Percentiles rank a stretch among this genome's conserved stretches.
Conservation (phyloP, 2,888 invertebrate species). For the Fissipunctia ypsillon region DNA sequence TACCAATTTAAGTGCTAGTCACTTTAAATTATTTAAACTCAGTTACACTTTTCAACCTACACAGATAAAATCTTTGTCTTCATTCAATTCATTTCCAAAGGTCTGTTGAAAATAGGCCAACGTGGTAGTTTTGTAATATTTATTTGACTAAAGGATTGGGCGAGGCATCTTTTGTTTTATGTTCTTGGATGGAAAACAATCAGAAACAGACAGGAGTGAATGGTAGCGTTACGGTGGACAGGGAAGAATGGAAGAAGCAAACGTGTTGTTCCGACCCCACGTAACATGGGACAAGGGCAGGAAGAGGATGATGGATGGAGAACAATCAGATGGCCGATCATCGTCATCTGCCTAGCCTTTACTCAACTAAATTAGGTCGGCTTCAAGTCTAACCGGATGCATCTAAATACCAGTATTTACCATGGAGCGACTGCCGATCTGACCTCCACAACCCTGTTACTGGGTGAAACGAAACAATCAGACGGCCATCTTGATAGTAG, state of each 20-base stretch:
- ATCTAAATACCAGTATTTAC: background rate
- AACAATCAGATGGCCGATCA: background rate
- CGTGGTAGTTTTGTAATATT: background rate
- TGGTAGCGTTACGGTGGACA: too few species aligned
- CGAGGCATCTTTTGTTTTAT: background rate
- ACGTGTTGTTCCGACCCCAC: too few species aligned
- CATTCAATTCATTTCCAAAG: constrained; percentile 13
- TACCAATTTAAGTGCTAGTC: constrained; percentile 20
- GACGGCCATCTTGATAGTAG: background rate
- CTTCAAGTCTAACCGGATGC: background rate
- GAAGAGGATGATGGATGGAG: too few species aligned
- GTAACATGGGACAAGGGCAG: too few species aligned
- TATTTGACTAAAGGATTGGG: constrained; percentile 11
- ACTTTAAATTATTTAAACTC: constrained; percentile 33
- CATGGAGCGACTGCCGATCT: background rate
- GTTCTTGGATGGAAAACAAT: background rate
- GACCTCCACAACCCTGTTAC: background rate
- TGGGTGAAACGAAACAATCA: background rate
- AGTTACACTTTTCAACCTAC: constrained; percentile 12
- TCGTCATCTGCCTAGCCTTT: background rate
- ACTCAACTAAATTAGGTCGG: background rate
- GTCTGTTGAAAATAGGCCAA: constrained; percentile 15
- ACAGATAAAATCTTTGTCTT: constrained; percentile 23
- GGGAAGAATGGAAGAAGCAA: too few species aligned
- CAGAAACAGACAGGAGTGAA: too few species aligned